Percentiles rank a stretch among this genome's conserved stretches.
These are phyloP conservation scores for Sebastes nivosus DNA, from an alignment of 2,797 vertebrate species.

Conservation along the genomic window DNA sequence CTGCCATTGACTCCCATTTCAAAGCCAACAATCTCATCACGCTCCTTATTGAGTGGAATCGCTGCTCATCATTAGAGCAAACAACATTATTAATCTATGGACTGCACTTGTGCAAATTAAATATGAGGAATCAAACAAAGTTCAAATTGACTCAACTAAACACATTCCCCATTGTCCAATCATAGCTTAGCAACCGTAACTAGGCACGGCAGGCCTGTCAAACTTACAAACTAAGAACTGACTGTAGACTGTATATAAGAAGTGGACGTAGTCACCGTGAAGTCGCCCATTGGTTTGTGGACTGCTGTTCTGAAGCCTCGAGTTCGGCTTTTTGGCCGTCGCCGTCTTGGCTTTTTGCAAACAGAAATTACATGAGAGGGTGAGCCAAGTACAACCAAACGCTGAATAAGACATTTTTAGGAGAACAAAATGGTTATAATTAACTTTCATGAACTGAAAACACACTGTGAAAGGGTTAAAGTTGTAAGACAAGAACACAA, in stretches of 20 bases:
- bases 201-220: background rate
- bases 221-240: background rate
- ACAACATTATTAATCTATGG: background rate
- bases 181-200: background rate
- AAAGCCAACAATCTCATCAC: constrained; percentile 21
- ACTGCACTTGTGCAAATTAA: background rate
- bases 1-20: constrained; percentile 16
- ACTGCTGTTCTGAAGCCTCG: no score
- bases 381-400: rapidly evolving
- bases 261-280: no score
- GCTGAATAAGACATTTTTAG: no score
- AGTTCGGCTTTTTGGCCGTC: no score
- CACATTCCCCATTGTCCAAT: background rate
- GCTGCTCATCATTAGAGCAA: constrained; percentile 15
- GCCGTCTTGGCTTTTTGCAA: no score
- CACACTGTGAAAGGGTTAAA: no score
- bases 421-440: no score
- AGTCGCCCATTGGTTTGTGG: no score
- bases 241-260: background rate
- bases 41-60: constrained; percentile 25
- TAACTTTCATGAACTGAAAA: no score
- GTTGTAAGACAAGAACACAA: rapidly evolving
- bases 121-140: constrained; percentile 5
- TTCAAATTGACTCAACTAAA: background rate
- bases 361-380: rapidly evolving